These are phyloP conservation scores for Callosobruchus maculatus DNA, from an alignment of 2,888 invertebrate genomes.

Conservation along the genomic window DNA sequence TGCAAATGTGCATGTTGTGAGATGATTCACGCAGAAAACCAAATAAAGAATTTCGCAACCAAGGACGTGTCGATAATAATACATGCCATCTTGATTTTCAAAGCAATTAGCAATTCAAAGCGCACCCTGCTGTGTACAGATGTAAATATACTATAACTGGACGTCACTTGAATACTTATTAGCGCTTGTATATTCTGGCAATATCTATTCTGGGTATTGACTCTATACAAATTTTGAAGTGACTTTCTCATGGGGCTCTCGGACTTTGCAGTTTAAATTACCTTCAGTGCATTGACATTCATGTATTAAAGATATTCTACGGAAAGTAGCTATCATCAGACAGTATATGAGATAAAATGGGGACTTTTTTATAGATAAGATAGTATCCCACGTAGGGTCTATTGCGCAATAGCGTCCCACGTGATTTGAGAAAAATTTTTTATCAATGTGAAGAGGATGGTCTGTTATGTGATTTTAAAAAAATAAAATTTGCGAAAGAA, in stretches of 20 bases:
- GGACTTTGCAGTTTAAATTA: neutral
- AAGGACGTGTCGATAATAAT: neutral
- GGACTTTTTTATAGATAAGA: too few relatives aligned
- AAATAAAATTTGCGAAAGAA: too few relatives aligned
- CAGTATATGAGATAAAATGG: too few relatives aligned
- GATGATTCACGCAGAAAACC: neutral
- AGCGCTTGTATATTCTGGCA: neutral
- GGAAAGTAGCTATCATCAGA: too few relatives aligned
- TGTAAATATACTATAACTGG: neutral
- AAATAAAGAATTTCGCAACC: neutral
- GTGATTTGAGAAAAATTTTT: too few relatives aligned
- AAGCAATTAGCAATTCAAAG: neutral
- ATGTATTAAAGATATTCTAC: too few relatives aligned
- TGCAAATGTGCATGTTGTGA: neutral
- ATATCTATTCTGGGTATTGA: neutral
- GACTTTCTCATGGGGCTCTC: neutral
- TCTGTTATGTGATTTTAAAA: too few relatives aligned
- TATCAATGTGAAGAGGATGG: too few relatives aligned
- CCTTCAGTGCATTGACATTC: neutral
- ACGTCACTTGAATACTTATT: neutral
- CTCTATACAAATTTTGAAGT: neutral
- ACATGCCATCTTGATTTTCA: neutral
- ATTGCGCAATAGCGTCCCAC: too few relatives aligned
- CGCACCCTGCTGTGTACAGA: neutral
- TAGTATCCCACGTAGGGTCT: too few relatives aligned